Evolutionary conservation across 2,888 invertebrate species (phyloP).

Genomic region (Sinotaia quadrata): DNA sequence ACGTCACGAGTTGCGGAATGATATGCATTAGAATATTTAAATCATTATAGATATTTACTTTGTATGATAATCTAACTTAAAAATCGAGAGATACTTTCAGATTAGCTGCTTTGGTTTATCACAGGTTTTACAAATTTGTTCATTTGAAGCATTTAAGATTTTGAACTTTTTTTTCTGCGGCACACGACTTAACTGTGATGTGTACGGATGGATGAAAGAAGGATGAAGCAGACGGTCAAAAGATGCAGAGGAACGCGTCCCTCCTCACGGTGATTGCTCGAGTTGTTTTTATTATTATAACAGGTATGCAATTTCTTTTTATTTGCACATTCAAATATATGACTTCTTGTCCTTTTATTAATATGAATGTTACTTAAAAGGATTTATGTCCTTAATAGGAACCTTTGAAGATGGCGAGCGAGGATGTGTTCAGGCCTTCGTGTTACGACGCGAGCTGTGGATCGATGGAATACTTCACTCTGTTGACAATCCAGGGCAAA

Average conservation of each 20-base stretch:
- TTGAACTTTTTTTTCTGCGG: constrained; percentile 16
- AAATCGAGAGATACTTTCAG: too few species aligned
- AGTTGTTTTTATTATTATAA: constrained; percentile 5
- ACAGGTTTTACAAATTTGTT: too few species aligned
- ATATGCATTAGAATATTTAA: too few species aligned
- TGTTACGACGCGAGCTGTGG: constrained; percentile 1
- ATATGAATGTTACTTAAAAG: too few species aligned
- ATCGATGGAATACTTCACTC: constrained; percentile 17
- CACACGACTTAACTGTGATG: constrained; percentile 17
- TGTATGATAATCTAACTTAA: too few species aligned
- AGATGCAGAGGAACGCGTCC: constrained; percentile 18
- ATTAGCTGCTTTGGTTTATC: too few species aligned
- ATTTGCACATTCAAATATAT: too few species aligned
- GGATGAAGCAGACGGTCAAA: constrained; percentile 21
- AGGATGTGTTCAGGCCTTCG: constrained; percentile 7
- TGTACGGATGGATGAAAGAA: constrained; percentile 21
- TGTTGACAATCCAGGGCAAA: background rate
- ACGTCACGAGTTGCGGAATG: too few species aligned
- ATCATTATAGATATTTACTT: too few species aligned
- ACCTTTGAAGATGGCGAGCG: constrained; percentile 22
- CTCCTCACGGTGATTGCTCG: constrained; percentile 14
- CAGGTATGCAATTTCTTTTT: constrained; percentile 17
- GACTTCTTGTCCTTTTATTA: too few species aligned
- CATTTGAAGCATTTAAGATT: background rate
- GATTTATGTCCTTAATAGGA: constrained; percentile 9